Evolutionary conservation across 2,113 vertebrate species (phyloP).

Genomic region (Gallinago media): DNA sequence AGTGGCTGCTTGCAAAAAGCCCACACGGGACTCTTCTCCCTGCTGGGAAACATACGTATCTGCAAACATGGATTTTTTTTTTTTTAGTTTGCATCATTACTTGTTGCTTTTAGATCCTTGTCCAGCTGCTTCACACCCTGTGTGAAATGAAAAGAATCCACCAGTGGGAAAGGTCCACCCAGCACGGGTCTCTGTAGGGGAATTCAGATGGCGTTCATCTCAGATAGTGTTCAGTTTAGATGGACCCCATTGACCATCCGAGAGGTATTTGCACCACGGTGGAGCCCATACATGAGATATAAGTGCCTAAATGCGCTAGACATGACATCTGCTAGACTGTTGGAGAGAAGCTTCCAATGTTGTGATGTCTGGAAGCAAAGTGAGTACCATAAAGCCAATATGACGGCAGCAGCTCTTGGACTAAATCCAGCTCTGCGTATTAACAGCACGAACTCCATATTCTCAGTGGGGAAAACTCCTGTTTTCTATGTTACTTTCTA

Average conservation of each 20-base stretch:
- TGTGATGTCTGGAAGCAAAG: conserved; percentile 5
- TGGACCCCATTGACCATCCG: not conserved
- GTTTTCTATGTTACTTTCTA: not conserved
- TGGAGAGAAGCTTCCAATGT: not conserved
- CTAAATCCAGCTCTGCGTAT: not conserved
- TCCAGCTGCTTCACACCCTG: not conserved
- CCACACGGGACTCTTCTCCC: fast-evolving
- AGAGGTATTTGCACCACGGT: not conserved
- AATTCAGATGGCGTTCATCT: not conserved
- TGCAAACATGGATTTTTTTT: not conserved
- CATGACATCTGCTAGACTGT: not conserved
- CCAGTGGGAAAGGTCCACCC: not conserved
- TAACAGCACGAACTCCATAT: not conserved
- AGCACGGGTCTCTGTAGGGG: fast-evolving
- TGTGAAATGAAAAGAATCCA: not conserved
- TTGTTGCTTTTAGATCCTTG: not conserved
- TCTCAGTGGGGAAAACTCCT: not conserved
- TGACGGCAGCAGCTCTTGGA: conserved; percentile 12
- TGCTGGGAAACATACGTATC: not conserved
- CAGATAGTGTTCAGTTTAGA: not conserved
- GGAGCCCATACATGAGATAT: not conserved
- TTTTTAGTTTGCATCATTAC: not conserved
- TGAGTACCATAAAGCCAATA: not conserved
- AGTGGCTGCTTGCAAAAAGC: not conserved
- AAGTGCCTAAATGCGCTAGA: not conserved